A percentile compares a stretch with the other conserved stretches of the same genome.
Conservation (phyloP, 2,113 vertebrate genomes). For the Machaerirhynchus nigripectus region DNA sequence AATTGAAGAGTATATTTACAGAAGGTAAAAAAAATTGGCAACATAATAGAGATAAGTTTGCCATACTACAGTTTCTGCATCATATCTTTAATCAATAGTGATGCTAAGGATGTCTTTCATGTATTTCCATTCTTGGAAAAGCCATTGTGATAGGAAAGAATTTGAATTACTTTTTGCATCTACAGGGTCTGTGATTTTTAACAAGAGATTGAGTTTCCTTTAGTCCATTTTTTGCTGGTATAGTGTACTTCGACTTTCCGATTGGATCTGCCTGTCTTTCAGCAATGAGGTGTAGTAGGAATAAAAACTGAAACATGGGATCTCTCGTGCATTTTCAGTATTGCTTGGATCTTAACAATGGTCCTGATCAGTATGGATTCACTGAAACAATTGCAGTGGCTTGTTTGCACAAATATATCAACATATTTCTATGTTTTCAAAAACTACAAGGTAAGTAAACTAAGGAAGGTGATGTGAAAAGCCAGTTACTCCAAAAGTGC, state of each 20-base stretch:
- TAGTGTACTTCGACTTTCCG: not conserved
- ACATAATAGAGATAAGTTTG: not conserved
- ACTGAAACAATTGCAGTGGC: not conserved
- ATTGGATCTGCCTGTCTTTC: not conserved
- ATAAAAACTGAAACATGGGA: not conserved
- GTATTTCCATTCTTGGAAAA: not conserved
- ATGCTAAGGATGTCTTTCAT: not conserved
- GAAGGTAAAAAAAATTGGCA: not conserved
- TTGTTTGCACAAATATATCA: not conserved
- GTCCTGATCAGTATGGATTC: rapidly evolving
- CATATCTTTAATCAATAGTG: not conserved
- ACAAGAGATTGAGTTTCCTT: not conserved
- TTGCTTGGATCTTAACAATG: not conserved
- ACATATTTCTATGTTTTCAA: not conserved
- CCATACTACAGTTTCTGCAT: not conserved
- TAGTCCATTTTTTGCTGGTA: not conserved
- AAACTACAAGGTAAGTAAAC: not conserved
- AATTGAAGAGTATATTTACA: not conserved
- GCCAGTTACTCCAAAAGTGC: not conserved
- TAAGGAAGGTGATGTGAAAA: not conserved
- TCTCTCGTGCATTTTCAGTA: not conserved
- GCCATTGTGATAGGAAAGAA: not conserved
- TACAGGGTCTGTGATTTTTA: not conserved
- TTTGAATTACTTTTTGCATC: not conserved
- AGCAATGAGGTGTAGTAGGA: not conserved